These are phyloP conservation scores for Bergia sp. DNA, from an alignment of 92 coral and sea anemone species.

Conservation along the genomic window DNA sequence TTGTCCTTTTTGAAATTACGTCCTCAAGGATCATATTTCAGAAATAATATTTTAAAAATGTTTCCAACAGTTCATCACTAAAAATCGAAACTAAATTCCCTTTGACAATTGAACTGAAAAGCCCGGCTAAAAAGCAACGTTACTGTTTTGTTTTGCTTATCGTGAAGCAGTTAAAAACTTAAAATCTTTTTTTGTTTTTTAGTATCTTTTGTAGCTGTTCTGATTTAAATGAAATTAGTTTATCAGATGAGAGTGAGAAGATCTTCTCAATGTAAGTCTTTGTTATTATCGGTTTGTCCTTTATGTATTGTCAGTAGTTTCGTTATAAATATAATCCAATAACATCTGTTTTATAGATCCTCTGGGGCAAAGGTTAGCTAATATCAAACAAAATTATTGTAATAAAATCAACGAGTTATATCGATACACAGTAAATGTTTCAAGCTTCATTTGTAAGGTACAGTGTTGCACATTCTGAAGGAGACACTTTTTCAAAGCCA, in stretches of 20 bases:
- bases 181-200: no score
- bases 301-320: neutral
- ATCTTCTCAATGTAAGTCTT: neutral
- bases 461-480: neutral
- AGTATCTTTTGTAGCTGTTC: neutral
- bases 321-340: neutral
- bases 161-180: neutral
- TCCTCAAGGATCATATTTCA: neutral
- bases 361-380: conserved; percentile 25
- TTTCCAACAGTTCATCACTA: neutral
- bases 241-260: neutral
- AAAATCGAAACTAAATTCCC: neutral
- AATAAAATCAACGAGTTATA: neutral
- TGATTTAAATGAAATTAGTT: neutral
- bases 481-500: neutral
- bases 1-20: neutral
- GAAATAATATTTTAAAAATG: no score
- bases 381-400: conserved; percentile 14
- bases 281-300: neutral
- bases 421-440: neutral
- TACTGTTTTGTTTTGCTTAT: neutral
- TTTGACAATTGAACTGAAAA: neutral
- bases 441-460: neutral
- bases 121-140: neutral
- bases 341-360: neutral